These are phyloP conservation scores for Smittia sp. DNA, from an alignment of 2,888 invertebrate species.

Conservation along the genomic window DNA sequence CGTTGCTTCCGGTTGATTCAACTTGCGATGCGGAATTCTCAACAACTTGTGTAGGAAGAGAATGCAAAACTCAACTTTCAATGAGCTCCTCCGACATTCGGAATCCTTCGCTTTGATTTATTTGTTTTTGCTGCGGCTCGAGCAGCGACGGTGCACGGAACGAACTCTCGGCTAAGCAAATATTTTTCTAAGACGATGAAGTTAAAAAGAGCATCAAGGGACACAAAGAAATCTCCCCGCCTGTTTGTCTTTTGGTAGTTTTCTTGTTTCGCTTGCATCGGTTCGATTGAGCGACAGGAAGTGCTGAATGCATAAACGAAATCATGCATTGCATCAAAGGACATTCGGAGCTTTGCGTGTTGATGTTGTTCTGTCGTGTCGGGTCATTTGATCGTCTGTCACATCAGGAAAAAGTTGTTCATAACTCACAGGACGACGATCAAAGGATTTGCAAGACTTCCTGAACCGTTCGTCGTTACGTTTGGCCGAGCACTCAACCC, in stretches of 20 bases:
- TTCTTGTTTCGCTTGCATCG: neutral
- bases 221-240: too few species aligned
- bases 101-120: slow-evolving; percentile 3
- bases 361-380: slow-evolving; percentile 4
- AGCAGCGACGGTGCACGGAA: slow-evolving; percentile 4
- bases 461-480: neutral
- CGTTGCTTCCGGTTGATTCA: slow-evolving; percentile 18
- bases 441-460: neutral
- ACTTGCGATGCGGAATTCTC: neutral
- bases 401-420: neutral
- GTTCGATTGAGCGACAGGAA: neutral
- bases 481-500: slow-evolving; percentile 6
- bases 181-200: slow-evolving; percentile 17
- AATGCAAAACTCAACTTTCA: neutral
- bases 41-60: neutral
- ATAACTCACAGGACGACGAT: neutral
- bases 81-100: neutral
- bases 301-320: neutral
- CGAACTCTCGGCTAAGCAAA: neutral
- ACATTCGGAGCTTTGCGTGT: too few species aligned
- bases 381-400: slow-evolving; percentile 14
- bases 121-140: neutral
- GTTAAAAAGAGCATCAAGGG: neutral
- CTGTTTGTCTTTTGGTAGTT: neutral
- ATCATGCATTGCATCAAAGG: slow-evolving; percentile 23